Evolutionary conservation across 2,888 invertebrate genomes (phyloP), one percentile per base, ranked within the genome.

Genomic region (Drosophila histrio): DNA sequence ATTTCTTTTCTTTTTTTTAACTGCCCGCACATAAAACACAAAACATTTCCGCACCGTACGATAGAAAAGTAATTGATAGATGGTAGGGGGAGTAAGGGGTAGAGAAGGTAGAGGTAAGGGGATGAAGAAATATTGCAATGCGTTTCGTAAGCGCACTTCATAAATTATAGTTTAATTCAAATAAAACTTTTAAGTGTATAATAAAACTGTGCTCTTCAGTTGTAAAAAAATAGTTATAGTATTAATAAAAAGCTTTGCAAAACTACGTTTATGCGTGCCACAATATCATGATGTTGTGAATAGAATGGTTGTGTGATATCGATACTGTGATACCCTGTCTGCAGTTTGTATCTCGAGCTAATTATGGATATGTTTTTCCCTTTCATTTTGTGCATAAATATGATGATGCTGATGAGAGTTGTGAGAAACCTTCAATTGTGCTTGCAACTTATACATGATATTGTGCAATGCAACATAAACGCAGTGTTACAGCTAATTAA

Each of bases 91-190:
- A 19, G 9, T 21, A 39, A n/a, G 19, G 13, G 30, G 36, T n/a
- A n/a, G n/a, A n/a, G 2, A n/a, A 49, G n/a, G 9, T 13, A 43
- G n/a, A 34, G 11, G 6, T 21, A 53, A 19, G 7, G 5, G 13
- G 24, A 34, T 39, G n/a, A 2, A 30, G 43, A 69, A 67, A 79
- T 85, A 80, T 83, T 85, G 83, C 80, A 86, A 84, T 80, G 81
- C 81, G 81, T 83, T 83, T 86, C 21, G 80, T 80, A 81, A 81
- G 81, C 81, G 81, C 81, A 81, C 84, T 86, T 86, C 56, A 39
- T 76, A 28, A 65, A 60, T 26, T 24, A 56, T 46, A 61, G 21
- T 19, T 19, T 69, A 34, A 54, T 50, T 15, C 9, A 15, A 54
- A 28, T 59, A 41, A 63, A 54, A 38, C 15, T 58, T 54, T 64